Conservation (phyloP, 2,113 vertebrate species). For the Sinocyclocheilus rhinocerous region DNA sequence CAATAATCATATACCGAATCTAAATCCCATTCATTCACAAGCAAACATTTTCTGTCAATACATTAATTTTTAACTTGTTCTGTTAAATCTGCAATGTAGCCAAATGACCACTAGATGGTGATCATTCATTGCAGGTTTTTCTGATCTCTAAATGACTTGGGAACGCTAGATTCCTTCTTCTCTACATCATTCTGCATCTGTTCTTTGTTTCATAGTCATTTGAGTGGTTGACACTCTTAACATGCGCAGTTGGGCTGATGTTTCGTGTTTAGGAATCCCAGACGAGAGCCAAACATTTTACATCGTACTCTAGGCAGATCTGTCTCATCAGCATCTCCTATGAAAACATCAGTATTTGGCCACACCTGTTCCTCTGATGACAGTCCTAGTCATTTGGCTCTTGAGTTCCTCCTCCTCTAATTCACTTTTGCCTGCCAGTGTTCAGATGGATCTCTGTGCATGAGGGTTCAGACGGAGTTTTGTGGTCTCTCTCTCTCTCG, state of each 20-base stretch:
- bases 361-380: conserved; percentile 52
- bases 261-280: conserved; percentile 11
- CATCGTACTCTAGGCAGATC: neutral
- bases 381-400: conserved; percentile 30
- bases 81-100: neutral
- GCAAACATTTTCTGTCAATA: too few relatives aligned
- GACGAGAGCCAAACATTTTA: neutral
- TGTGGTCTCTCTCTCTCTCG: neutral
- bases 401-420: conserved; percentile 15
- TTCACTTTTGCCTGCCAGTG: conserved; percentile 23
- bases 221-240: neutral
- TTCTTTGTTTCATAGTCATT: conserved; percentile 13
- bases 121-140: conserved; percentile 3
- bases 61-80: neutral
- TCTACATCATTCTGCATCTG: conserved; percentile 16
- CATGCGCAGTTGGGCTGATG: neutral
- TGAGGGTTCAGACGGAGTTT: conserved; percentile 15
- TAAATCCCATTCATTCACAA: neutral
- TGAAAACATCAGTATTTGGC: conserved; percentile 14
- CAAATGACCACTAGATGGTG: conserved; percentile 1
- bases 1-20: neutral
- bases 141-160: neutral
- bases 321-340: conserved; percentile 15
- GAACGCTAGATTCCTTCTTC: neutral
- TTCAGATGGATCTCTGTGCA: conserved; percentile 19